Conservation (phyloP, 2,888 invertebrate genomes). For the Lycocerus yunnanus region DNA sequence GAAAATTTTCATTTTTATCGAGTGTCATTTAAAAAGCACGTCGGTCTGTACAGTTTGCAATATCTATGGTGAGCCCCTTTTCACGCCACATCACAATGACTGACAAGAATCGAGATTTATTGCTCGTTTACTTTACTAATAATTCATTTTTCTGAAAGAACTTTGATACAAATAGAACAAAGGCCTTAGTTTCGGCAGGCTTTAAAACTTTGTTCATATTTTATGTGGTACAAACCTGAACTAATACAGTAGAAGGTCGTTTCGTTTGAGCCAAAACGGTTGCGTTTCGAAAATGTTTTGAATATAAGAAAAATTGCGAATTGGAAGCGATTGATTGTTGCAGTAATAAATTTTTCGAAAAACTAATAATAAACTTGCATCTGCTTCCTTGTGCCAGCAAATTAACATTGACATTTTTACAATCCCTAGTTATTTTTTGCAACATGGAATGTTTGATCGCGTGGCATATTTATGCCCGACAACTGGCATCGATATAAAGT, state of each 20-base stretch:
- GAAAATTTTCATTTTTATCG: background rate
- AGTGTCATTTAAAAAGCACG: background rate
- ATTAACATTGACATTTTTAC: constrained; percentile 55
- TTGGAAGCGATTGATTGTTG: constrained; percentile 9
- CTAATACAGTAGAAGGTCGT: constrained; percentile 19
- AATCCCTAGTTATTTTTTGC: constrained; percentile 49
- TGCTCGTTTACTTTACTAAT: constrained; percentile 56
- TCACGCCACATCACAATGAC: constrained; percentile 53
- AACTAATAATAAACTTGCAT: constrained; percentile 48
- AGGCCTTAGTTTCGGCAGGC: constrained; percentile 44
- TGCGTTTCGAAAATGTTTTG: background rate
- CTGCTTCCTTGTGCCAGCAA: constrained; percentile 53
- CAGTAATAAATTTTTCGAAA: constrained; percentile 21
- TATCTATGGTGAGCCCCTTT: constrained; percentile 37
- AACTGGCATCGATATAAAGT: constrained; percentile 51
- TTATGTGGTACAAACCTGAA: constrained; percentile 19
- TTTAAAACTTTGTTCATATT: constrained; percentile 33
- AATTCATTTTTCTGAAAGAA: constrained; percentile 55
- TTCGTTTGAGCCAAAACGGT: background rate
- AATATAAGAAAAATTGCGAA: background rate
- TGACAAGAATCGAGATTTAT: constrained; percentile 58
- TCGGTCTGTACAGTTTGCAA: constrained; percentile 14
- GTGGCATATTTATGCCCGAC: constrained; percentile 55
- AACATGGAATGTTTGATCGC: constrained; percentile 45
- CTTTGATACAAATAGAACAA: constrained; percentile 55